Conservation (phyloP, 2,888 invertebrate genomes). For the Prosapia bicincta region DNA sequence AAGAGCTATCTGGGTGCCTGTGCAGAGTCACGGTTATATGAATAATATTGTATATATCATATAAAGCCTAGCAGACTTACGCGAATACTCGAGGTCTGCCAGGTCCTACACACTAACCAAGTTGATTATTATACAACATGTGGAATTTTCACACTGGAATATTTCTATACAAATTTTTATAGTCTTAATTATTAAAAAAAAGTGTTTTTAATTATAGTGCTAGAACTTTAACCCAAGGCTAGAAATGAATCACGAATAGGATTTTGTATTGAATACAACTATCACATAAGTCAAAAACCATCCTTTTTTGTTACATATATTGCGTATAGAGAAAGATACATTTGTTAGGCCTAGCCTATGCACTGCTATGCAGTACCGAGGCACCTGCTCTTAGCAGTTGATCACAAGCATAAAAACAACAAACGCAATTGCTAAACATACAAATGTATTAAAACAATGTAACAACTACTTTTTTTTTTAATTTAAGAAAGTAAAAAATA, state of each 20-base stretch:
- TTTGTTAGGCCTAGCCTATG: constrained; percentile 28
- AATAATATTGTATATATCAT: neutral
- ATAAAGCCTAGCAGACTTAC: neutral
- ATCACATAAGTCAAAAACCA: constrained; percentile 40
- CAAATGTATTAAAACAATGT: constrained; percentile 25
- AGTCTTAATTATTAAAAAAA: constrained; percentile 39
- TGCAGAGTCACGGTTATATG: neutral
- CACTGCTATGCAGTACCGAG: constrained; percentile 25
- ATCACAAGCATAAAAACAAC: constrained; percentile 31
- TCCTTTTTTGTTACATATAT: constrained; percentile 33
- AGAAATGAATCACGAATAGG: constrained; percentile 41
- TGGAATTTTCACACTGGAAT: constrained; percentile 41
- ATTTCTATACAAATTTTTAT: constrained; percentile 31
- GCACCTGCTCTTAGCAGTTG: constrained; percentile 27
- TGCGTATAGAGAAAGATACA: constrained; percentile 39
- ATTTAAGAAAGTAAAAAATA: constrained; percentile 29
- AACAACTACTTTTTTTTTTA: constrained; percentile 26
- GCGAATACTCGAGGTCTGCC: neutral
- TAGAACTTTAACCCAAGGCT: constrained; percentile 41
- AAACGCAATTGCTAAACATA: constrained; percentile 30
- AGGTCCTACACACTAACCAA: constrained; percentile 22
- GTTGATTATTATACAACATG: constrained; percentile 22
- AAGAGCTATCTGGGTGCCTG: neutral
- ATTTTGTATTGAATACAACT: constrained; percentile 42
- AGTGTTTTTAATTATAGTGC: constrained; percentile 39